phyloP scores from a whole-genome alignment of 2,797 vertebrate genomes.

The Phaenicophaeus curvirostris region DNA sequence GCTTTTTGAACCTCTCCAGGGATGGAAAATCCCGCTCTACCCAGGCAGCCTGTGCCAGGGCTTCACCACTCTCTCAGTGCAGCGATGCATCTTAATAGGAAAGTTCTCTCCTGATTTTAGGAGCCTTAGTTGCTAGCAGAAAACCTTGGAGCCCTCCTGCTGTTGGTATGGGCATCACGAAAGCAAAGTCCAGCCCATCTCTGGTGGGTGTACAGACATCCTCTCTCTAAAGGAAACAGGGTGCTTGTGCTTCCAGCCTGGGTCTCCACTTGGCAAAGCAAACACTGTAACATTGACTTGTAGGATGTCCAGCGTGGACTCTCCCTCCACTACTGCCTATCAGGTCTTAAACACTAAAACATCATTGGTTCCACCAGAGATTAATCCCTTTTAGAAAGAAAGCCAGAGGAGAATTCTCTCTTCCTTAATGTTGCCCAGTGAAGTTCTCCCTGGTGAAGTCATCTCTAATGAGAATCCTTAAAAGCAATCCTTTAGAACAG shows the following conservation, averaged over 20 bases:
- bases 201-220: too few species aligned
- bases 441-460: neutral
- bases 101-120: neutral
- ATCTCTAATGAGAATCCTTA: neutral
- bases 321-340: neutral
- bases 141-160: neutral
- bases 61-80: too few species aligned
- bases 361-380: neutral
- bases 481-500: neutral
- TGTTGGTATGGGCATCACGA: neutral
- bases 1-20: too few species aligned
- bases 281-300: neutral
- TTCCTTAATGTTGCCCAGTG: neutral
- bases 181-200: neutral
- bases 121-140: neutral
- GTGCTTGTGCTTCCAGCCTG: neutral
- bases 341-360: neutral
- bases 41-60: too few species aligned
- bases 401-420: neutral
- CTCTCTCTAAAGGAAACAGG: neutral
- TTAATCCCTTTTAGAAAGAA: neutral
- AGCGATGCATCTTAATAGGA: neutral
- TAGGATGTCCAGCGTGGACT: neutral
- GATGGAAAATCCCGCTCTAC: too few species aligned
- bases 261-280: neutral